A percentile compares a stretch with the other conserved stretches of the same genome.
phyloP scores from a whole-genome alignment of 2,797 vertebrate genomes.

The Nannoperca obscura region DNA sequence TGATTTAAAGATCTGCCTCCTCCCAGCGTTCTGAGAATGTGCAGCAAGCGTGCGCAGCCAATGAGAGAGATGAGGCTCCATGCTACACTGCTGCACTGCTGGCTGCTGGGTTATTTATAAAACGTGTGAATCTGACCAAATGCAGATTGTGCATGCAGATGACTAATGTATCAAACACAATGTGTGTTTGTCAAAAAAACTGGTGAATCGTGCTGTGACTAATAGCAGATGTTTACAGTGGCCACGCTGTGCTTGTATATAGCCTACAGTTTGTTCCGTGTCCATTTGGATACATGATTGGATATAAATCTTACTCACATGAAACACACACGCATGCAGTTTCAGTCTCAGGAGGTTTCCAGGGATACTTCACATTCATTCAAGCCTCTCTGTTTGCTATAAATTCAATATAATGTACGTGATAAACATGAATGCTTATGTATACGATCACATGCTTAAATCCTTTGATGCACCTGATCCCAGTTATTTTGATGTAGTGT shows the following conservation, averaged over 20 bases:
- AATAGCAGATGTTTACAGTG: conserved; percentile 74
- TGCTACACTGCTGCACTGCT: conserved; percentile 57
- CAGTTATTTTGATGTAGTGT: conserved; percentile 20
- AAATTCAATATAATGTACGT: conserved; percentile 10
- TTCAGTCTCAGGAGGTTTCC: conserved; percentile 46
- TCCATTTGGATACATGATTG: conserved; percentile 44
- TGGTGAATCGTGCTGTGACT: conserved; percentile 81
- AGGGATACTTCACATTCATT: conserved; percentile 31
- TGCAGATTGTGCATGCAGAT: conserved; percentile 84
- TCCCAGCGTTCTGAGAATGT: conserved; percentile 57
- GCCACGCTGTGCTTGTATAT: conserved; percentile 37
- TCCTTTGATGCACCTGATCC: conserved; percentile 60
- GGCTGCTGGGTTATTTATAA: conserved; percentile 81
- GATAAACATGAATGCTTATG: conserved; percentile 11
- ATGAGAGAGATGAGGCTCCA: conserved; percentile 56
- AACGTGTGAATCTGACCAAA: conserved; percentile 83
- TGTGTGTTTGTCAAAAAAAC: conserved; percentile 60
- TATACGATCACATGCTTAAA: neutral
- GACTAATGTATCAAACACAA: conserved; percentile 77
- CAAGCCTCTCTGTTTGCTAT: conserved; percentile 27
- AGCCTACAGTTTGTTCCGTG: conserved; percentile 45
- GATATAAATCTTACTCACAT: conserved; percentile 20
- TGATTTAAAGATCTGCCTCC: conserved; percentile 74
- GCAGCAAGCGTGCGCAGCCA: conserved; percentile 54
- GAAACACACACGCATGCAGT: conserved; percentile 22